Base-by-base conservation (phyloP, 2,888 invertebrate species). In the Biston stratarius region DNA sequence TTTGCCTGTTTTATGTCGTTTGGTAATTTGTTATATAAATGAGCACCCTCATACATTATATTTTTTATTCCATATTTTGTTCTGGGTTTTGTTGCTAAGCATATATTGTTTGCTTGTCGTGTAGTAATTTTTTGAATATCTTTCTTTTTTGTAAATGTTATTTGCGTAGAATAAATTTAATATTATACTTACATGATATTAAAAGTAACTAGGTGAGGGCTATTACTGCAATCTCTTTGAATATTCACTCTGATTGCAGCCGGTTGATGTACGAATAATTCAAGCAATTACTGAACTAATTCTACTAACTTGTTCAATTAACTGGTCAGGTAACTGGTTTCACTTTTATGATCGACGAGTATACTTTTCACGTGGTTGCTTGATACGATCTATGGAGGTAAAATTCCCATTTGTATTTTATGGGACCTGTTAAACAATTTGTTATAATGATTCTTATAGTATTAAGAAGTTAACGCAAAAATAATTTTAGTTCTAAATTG, bases 211-310 rank as follows among this genome's bases (percentile, higher is more conserved):
- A n/a, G n/a, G n/a, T n/a, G n/a, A 45, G 52, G 52, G 64, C 48
- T 52, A 61, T 65, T 68, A 68, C 69, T 44, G 64, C 61, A 72
- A 70, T 62, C 51, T 67, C 56, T 52, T 62, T 67, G 5, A 69
- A 66, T 71, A 72, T 72, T 71, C 67, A 64, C 67, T 48, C 55
- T 67, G 73, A 69, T 73, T 72, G 71, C 59, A 10, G 55, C 61
- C 52, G 45, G 47, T 59, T 62, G 65, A 70, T 69, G 73, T 61
- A 58, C 70, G 61, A 64, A 63, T 69, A 72, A 70, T 72, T 73
- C 61, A 57, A 49, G 69, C 57, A 67, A 74, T 74, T 74, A 72
- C 72, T 66, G 44, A 45, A 60, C 63, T 58, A 61, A 64, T 61
- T 58, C 52, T 45, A 47, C 53, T 61, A 61, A 61, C 61, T 70